phyloP scores from a whole-genome alignment of 1,140 invertebrate genomes.

The Sycophaga agraensis region DNA sequence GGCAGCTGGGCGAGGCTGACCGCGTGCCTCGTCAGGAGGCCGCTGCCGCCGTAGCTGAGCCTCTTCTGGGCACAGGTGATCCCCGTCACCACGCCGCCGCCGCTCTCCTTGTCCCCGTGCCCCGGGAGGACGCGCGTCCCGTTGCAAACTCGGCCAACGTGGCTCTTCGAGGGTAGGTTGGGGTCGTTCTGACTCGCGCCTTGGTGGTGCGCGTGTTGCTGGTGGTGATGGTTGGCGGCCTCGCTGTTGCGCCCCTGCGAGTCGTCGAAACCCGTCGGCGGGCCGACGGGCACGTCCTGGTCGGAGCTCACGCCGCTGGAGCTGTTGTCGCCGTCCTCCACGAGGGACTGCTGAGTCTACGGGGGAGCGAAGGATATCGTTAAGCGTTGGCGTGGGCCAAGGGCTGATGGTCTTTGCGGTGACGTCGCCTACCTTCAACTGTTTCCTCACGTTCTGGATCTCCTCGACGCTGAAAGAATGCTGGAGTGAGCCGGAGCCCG shows the following conservation, averaged over 20 bases:
- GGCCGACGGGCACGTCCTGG: slow-evolving; percentile 67
- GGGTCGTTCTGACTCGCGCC: no score
- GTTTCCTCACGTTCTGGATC: slow-evolving; percentile 80
- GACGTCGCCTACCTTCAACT: slow-evolving; percentile 65
- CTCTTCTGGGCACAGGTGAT: slow-evolving; percentile 9
- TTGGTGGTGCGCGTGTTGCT: slow-evolving; percentile 1
- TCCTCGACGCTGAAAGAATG: slow-evolving; percentile 85
- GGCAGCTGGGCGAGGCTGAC: slow-evolving; percentile 79
- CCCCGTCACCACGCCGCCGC: slow-evolving; percentile 1
- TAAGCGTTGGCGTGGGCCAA: no score
- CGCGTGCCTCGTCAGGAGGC: slow-evolving; percentile 66
- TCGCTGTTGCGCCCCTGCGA: slow-evolving; percentile 40
- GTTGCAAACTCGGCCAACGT: no score
- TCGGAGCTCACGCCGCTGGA: slow-evolving; percentile 85
- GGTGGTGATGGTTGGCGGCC: slow-evolving; percentile 45
- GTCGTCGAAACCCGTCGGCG: slow-evolving; percentile 55
- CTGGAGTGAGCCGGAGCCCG: slow-evolving; percentile 73
- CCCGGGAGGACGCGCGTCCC: no score
- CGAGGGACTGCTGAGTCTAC: slow-evolving; percentile 56
- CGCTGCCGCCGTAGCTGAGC: slow-evolving; percentile 50
- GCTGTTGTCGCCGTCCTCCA: slow-evolving; percentile 83
- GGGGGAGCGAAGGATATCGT: not conserved
- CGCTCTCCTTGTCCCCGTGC: slow-evolving; percentile 41
- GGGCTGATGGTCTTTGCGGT: no score
- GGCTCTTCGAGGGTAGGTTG: no score